These are phyloP conservation scores for Falco rusticolus DNA, from an alignment of 2,797 vertebrate genomes.

Conservation along the genomic window DNA sequence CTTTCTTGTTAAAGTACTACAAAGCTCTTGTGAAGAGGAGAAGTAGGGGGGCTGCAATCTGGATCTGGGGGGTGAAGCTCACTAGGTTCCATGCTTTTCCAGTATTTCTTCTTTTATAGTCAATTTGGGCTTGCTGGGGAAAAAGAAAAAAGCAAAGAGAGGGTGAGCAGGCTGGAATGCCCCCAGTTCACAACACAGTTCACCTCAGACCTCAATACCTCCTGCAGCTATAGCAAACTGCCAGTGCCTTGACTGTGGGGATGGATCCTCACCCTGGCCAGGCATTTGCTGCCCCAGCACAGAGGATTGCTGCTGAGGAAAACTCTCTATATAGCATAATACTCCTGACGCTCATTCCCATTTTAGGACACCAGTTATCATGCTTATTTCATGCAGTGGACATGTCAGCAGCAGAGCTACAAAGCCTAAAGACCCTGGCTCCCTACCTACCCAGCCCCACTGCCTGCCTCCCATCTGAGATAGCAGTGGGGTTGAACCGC, in stretches of 20 bases:
- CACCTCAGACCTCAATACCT: not conserved
- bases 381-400: not conserved
- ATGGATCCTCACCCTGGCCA: not conserved
- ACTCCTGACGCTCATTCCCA: not conserved
- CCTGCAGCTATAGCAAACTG: not conserved
- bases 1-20: not conserved
- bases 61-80: not conserved
- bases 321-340: not conserved
- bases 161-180: not conserved
- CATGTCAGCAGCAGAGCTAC: not conserved
- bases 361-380: not conserved
- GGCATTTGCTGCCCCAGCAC: not conserved
- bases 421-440: not conserved
- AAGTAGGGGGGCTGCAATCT: not conserved
- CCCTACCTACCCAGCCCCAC: not conserved
- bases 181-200: not conserved
- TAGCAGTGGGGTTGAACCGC: not conserved
- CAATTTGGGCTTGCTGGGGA: conserved; percentile 39
- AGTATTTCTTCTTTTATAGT: conserved; percentile 38
- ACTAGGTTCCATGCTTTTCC: conserved; percentile 28
- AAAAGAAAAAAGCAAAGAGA: not conserved
- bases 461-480: not conserved
- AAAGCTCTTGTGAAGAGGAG: not conserved
- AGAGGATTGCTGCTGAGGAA: not conserved
- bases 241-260: not conserved